A percentile compares a stretch with the other conserved stretches of the same genome.
phyloP scores from a whole-genome alignment of 2,113 vertebrate species.

The Zosterops lateralis region DNA sequence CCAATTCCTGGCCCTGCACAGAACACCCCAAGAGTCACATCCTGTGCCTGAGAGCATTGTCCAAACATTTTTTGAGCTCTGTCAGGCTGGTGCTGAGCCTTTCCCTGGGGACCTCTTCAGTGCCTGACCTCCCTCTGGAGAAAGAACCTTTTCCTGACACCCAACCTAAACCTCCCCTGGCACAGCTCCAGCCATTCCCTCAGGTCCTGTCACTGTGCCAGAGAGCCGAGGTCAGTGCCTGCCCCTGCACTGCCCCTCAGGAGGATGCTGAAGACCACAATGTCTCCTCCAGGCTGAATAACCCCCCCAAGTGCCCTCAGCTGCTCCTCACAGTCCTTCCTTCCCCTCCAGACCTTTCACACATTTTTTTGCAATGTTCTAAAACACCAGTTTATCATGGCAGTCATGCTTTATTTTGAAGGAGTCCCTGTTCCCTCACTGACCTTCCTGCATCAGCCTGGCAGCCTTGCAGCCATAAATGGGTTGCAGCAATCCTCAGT shows the following conservation, averaged over 20 bases:
- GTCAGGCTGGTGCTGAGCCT: neutral
- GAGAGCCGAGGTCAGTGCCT: neutral
- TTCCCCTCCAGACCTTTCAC: neutral
- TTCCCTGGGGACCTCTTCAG: neutral
- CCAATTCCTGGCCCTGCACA: neutral
- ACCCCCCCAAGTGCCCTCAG: too few species aligned
- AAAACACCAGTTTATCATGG: neutral
- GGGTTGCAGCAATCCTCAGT: neutral
- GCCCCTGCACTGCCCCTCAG: neutral
- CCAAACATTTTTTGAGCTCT: neutral
- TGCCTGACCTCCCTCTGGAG: too few species aligned
- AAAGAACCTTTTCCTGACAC: neutral
- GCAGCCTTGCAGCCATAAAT: neutral
- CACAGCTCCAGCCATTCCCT: neutral
- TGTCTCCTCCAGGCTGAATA: neutral
- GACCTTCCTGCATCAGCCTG: neutral
- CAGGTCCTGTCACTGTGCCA: rapidly evolving
- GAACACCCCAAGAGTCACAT: too few species aligned
- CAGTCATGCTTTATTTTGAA: neutral
- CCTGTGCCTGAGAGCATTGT: rapidly evolving
- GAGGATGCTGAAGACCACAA: neutral
- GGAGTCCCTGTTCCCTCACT: neutral
- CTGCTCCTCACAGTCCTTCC: neutral
- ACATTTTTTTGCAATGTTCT: neutral
- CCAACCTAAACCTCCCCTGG: neutral